A percentile compares a stretch with the other conserved stretches of the same genome.
phyloP scores from a whole-genome alignment of 2,113 vertebrate genomes.

The Ictalurus punctatus region DNA sequence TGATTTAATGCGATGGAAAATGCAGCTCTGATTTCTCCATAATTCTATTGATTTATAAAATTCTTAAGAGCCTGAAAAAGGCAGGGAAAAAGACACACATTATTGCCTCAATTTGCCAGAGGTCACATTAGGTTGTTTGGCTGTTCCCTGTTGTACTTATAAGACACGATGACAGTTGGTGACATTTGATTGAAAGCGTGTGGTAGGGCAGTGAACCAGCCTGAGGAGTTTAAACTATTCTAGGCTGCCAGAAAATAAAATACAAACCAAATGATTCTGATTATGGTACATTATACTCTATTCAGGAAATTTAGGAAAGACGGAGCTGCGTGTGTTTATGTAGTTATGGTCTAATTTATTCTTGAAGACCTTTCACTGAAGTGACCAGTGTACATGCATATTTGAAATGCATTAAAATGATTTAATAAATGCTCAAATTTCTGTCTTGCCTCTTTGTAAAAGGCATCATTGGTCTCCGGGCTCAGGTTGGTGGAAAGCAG shows the following conservation, averaged over 20 bases:
- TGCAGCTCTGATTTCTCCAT: slow-evolving; percentile 41
- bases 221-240: slow-evolving; percentile 1
- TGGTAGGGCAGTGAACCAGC: neutral
- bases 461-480: neutral
- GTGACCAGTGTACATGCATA: too few relatives aligned
- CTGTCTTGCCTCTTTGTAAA: neutral
- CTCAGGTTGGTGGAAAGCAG: neutral
- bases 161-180: slow-evolving; percentile 30
- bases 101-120: neutral
- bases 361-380: neutral
- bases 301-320: neutral
- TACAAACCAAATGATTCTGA: neutral
- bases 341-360: neutral
- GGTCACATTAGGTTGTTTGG: slow-evolving; percentile 35
- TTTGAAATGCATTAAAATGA: neutral
- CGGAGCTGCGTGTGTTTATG: neutral
- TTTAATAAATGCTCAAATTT: neutral
- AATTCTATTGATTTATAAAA: slow-evolving; percentile 45
- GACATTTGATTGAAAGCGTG: slow-evolving; percentile 19
- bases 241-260: neutral
- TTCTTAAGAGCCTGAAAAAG: slow-evolving; percentile 29
- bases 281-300: neutral
- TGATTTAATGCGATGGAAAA: slow-evolving; percentile 36
- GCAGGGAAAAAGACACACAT: neutral
- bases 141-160: slow-evolving; percentile 24